phyloP scores from a whole-genome alignment of 2,113 vertebrate genomes.

The Toxostoma redivivum region DNA sequence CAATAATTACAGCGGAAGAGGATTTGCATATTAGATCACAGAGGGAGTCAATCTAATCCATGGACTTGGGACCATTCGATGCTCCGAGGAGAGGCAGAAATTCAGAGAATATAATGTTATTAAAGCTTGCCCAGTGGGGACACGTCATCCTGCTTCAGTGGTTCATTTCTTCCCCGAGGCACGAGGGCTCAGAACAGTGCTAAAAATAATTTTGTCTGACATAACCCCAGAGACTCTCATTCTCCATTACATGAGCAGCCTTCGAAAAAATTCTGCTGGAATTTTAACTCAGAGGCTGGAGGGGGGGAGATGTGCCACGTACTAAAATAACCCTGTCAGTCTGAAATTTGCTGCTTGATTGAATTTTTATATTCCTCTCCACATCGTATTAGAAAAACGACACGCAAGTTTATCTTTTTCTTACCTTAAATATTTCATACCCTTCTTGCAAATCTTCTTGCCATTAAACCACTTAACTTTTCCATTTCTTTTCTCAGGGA shows the following conservation, averaged over 20 bases:
- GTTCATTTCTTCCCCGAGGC: slow-evolving; percentile 40
- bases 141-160: slow-evolving; percentile 37
- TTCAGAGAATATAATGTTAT: background rate
- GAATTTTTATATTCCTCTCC: background rate
- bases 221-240: slow-evolving; percentile 32
- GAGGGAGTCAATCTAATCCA: background rate
- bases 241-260: slow-evolving; percentile 2
- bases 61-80: background rate
- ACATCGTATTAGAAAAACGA: fast-evolving
- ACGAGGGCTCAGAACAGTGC: background rate
- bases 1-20: background rate
- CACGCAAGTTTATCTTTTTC: background rate
- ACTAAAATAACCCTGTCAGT: background rate
- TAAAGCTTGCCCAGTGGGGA: slow-evolving; percentile 41
- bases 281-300: background rate
- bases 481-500: background rate
- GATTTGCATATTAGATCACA: background rate
- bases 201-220: slow-evolving; percentile 60
- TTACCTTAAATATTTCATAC: background rate
- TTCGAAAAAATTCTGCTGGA: slow-evolving; percentile 11
- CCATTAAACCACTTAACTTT: background rate
- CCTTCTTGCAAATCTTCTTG: background rate
- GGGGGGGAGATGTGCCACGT: background rate
- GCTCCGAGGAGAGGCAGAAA: background rate
- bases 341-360: background rate